These are phyloP conservation scores for Drosophila setifemur DNA, from an alignment of 1,140 invertebrate species.

Conservation along the genomic window DNA sequence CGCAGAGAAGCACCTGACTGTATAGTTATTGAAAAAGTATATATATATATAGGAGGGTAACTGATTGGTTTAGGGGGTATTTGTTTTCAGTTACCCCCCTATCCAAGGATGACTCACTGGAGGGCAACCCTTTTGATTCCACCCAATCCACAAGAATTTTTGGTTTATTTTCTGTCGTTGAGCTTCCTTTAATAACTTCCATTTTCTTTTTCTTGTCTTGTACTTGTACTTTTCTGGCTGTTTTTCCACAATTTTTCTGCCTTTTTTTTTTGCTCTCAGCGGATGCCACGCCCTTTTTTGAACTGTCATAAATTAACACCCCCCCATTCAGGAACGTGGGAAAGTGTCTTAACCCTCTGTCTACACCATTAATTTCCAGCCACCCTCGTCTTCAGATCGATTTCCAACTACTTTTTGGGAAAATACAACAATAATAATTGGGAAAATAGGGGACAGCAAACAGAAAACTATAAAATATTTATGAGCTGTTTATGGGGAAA, in stretches of 20 bases:
- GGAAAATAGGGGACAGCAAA: too few species aligned
- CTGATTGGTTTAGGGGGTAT: background rate
- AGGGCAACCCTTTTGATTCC: background rate
- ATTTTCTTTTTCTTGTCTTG: background rate
- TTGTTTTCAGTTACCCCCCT: too few species aligned
- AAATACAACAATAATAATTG: too few species aligned
- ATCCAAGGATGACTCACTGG: background rate
- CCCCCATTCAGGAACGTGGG: conserved; percentile 5
- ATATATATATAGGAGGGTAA: background rate
- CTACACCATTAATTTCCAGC: background rate
- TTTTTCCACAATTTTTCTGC: background rate
- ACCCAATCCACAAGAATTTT: background rate
- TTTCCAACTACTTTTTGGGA: too few species aligned
- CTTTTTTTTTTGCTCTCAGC: conserved; percentile 15
- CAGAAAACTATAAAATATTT: too few species aligned
- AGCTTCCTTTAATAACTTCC: background rate
- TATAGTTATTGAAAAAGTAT: background rate
- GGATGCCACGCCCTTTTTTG: conserved; percentile 63
- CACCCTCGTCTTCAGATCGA: conserved; percentile 2
- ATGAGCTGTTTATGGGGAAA: too few species aligned
- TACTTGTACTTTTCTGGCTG: background rate
- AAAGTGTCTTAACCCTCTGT: conserved; percentile 21
- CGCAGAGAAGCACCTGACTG: conserved; percentile 18
- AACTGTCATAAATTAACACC: conserved; percentile 70
- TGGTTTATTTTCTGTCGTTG: background rate